phyloP scores from a whole-genome alignment of 1,140 invertebrate species.

The Drosophila auraria region DNA sequence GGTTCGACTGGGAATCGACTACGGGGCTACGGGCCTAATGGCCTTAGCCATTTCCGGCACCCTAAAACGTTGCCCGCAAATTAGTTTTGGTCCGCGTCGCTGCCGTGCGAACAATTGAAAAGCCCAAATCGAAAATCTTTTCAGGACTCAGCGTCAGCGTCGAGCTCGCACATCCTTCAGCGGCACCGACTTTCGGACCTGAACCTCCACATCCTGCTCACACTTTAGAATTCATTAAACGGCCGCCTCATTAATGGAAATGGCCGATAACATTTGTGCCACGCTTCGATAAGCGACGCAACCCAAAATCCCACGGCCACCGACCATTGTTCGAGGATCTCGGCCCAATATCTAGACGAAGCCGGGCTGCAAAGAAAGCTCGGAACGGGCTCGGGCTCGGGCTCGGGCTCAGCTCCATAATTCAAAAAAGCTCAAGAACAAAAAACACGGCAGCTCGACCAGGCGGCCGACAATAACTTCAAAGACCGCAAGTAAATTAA shows the following conservation, averaged over 20 bases:
- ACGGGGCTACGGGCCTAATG: constrained; percentile 60
- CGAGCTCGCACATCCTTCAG: constrained; percentile 60
- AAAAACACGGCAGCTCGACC: constrained; percentile 49
- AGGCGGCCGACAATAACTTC: constrained; percentile 74
- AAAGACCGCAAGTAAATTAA: constrained; percentile 84
- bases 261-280: constrained; percentile 81
- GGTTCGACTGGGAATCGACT: constrained; percentile 25
- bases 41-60: constrained; percentile 78
- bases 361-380: constrained; percentile 5
- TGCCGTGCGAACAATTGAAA: constrained; percentile 80
- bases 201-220: constrained; percentile 35
- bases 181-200: constrained; percentile 16
- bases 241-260: constrained; percentile 81
- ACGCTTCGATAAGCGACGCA: constrained; percentile 77
- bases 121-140: constrained; percentile 80
- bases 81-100: constrained; percentile 70
- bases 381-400: neutral
- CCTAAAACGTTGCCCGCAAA: constrained; percentile 79
- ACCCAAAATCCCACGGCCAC: constrained; percentile 43
- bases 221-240: constrained; percentile 83
- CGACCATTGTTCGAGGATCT: constrained; percentile 67
- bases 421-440: constrained; percentile 77
- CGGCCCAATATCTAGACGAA: constrained; percentile 68
- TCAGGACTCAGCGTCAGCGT: constrained; percentile 42
- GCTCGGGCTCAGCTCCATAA: constrained; percentile 57